Base-by-base conservation (phyloP, 2,113 vertebrate species). In the Cryptotis parvus region DNA sequence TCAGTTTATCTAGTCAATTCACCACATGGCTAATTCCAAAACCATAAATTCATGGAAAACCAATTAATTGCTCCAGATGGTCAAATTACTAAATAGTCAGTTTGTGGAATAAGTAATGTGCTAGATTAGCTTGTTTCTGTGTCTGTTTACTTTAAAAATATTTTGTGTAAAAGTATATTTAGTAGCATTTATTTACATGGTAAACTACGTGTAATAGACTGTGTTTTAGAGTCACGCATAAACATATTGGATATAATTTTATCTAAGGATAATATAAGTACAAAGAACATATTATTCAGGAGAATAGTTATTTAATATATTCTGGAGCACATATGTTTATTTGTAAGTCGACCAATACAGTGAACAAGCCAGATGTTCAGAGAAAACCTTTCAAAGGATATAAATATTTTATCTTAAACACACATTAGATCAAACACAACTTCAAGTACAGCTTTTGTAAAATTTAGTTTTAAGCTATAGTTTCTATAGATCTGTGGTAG, bases 251-350 rank as follows among this genome's bases (percentile, higher is more conserved):
- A 78, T 7, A 79, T 15, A 74, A 61, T 78, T 74, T 78, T 73
- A 86, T 86, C 22, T 72, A 63, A 80, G 63, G 76, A 79, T 52
- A 90, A 43, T 76, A 68, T 3, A 43, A 49, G 2, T 7, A 78
- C 3, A 87, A 41, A 75, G 58, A 82, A 68, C 52, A 61, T 20
- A 92, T 1, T 55, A 2, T 31, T 87, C 52, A 35, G 73, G 45
- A 77, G 89, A 91, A 70, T 43, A 65, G 52, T 80, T 84, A n/a
- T n/a, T n/a, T 66, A 77, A 65, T 55, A 69, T 24, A 81, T 49
- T 88, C 43, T 68, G 33, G 1, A 76, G 29, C 15, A 14, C 58
- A 35, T 41, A 76, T 70, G 3, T 68, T 66, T 65, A 79, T 20
- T 76, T 82, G 16, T 55, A 78, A 55, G 79, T 87, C 20, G 0